Base-by-base conservation (phyloP, 2,113 vertebrate species). In the Ptychochromis oligacanthus region DNA sequence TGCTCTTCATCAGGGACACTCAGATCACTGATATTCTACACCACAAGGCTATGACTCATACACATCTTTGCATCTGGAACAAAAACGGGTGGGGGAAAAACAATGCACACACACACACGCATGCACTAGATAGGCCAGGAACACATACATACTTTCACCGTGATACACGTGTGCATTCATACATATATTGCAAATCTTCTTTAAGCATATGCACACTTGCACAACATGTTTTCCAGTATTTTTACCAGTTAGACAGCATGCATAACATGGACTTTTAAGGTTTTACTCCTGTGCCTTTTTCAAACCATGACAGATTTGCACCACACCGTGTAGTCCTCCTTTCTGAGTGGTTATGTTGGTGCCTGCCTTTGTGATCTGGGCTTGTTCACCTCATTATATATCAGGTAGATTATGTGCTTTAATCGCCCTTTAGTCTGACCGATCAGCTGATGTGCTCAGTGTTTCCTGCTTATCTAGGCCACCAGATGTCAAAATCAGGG, bases 391-490 rank as follows among this genome's bases (percentile, higher is more conserved):
- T 87, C 87, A 72, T 91, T 90, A 89, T 52, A 82, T 86, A 86
- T 91, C 87, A 93, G 90, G 82, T 93, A 86, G 93, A 92, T 94
- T 92, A 94, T 84, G 78, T 2, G 80, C 80, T 91, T 87, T 92
- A 91, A 88, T 93, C 90, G 43, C 36, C 31, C 84, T 88, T 86
- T 77, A 56, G 85, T 81, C 87, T 12, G 67, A 74, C 82, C 74
- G 88, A 93, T 91, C 87, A n/a, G 89, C 91, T 83, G 88, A 92
- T 90, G 90, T 74, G 89, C 88, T 89, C 87, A 60, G 86, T 77
- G 90, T 55, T 91, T 92, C 87, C 92, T 75, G 88, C 92, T 91
- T 92, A 94, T 94, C 92, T 91, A 89, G 91, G 93, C 87, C 91
- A 86, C 90, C 91, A 93, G 93, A 94, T 93, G 93, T 93, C 90